A percentile compares a stretch with the other conserved stretches of the same genome.
Conservation (phyloP, 1,140 invertebrate genomes). For the Hydropsyche tenuis region DNA sequence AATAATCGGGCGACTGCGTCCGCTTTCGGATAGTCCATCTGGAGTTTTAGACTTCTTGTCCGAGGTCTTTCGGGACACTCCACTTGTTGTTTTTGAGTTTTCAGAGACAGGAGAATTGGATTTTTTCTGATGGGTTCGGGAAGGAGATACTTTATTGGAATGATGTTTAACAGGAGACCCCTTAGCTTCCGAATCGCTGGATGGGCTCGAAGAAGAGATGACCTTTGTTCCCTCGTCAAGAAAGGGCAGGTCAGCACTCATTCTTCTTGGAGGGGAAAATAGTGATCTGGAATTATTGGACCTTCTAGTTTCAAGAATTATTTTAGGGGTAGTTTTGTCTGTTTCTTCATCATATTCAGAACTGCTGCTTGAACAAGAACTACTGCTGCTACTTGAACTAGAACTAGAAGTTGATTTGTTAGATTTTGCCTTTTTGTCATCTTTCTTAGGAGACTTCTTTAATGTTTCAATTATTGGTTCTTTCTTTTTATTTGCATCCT, state of each 20-base stretch:
- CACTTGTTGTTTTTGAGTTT: slow-evolving; percentile 26
- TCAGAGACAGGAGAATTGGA: slow-evolving; percentile 55
- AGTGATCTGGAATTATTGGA: slow-evolving; percentile 54
- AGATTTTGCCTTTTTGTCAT: slow-evolving; percentile 54
- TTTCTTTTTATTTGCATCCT: slow-evolving; percentile 61
- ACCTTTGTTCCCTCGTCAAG: slow-evolving; percentile 67
- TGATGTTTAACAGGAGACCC: slow-evolving; percentile 53
- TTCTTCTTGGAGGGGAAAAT: slow-evolving; percentile 60
- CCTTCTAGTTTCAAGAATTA: slow-evolving; percentile 53
- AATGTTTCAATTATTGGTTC: slow-evolving; percentile 52
- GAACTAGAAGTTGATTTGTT: slow-evolving; percentile 59
- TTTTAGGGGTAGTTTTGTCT: slow-evolving; percentile 57
- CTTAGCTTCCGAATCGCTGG: slow-evolving; percentile 61
- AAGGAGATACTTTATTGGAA: slow-evolving; percentile 56
- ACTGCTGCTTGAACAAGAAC: slow-evolving; percentile 61
- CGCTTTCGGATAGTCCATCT: slow-evolving; percentile 77
- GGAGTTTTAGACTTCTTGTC: slow-evolving; percentile 88
- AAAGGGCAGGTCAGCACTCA: slow-evolving; percentile 66
- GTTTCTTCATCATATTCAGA: slow-evolving; percentile 62
- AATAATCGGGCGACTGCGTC: slow-evolving; percentile 63
- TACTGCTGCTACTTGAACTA: slow-evolving; percentile 59
- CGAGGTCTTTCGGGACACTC: slow-evolving; percentile 71
- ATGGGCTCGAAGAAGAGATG: slow-evolving; percentile 62
- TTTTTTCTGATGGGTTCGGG: slow-evolving; percentile 56
- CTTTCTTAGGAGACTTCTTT: slow-evolving; percentile 59